Percentiles rank a stretch among this genome's conserved stretches.
phyloP scores from a whole-genome alignment of 2,888 invertebrate species.

The Thysanoteuthis rhombus region DNA sequence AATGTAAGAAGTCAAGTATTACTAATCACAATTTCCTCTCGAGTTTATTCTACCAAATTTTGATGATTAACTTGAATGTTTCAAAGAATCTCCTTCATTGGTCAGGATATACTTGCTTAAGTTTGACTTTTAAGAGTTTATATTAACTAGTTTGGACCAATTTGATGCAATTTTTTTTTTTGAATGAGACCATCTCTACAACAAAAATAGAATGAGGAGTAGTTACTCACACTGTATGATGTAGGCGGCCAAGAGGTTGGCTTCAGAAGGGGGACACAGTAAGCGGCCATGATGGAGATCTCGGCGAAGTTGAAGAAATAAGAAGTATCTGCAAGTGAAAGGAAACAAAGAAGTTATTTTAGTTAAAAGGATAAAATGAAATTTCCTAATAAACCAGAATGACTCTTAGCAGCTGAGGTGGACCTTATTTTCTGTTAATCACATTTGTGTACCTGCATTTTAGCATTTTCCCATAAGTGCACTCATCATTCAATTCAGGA shows the following conservation, averaged over 20 bases:
- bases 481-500: too few relatives aligned
- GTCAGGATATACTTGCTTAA: too few relatives aligned
- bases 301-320: conserved; percentile 90
- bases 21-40: too few relatives aligned
- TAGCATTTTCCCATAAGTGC: too few relatives aligned
- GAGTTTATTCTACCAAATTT: background rate
- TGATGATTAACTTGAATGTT: background rate
- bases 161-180: background rate
- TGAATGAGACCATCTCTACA: background rate
- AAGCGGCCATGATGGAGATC: conserved; percentile 94
- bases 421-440: too few relatives aligned
- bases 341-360: background rate
- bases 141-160: background rate
- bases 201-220: background rate
- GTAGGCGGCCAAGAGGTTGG: conserved; percentile 88
- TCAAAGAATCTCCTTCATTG: too few relatives aligned
- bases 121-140: too few relatives aligned
- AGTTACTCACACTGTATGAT: conserved; percentile 86
- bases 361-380: background rate
- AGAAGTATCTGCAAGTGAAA: conserved; percentile 77
- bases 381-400: too few relatives aligned
- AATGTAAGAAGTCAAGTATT: too few relatives aligned
- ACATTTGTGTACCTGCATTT: too few relatives aligned
- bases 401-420: too few relatives aligned
- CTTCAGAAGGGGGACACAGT: conserved; percentile 82